Base-by-base conservation (phyloP, 1,140 invertebrate species). In the Halictus rubicundus region DNA sequence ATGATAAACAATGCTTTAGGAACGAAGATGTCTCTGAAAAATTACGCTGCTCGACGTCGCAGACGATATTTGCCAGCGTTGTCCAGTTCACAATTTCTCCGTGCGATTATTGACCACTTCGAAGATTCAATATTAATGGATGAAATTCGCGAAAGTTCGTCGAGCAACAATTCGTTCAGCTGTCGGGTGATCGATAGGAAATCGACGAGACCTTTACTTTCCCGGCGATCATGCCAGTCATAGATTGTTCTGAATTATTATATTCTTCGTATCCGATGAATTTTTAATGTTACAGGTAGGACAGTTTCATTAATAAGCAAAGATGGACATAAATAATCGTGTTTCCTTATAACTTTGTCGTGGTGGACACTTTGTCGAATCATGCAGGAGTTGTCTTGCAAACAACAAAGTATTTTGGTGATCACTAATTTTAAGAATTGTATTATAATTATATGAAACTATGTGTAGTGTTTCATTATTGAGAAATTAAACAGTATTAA, bases 151-250 rank as follows among this genome's bases (percentile, higher is more conserved):
- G 74, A 68, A 59, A 46, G 8, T 68, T 39, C 59, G 52, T 37
- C 52, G 16, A 21, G 37, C 14, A 23, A n/a, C 66, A 21, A 69
- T 77, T 69, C 42, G 65, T 77, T 77, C 65, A 52, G 60, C 32
- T 64, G 59, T 57, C 63, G 32, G 69, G 39, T 37, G 52, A 32
- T 63, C 27, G 27, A 19, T 59, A 49, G 1, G 42, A 59, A 59
- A 73, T 72, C 32, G 63, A 32, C 57, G n/a, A 57, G 57, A 61
- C 60, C 19, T 64, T 66, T n/a, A 9, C 54, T 57, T 57, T 57
- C 54, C 1, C 54, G 21, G 9, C 16, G 19, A 21, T 21, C 49
- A 21, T 46, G 21, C 19, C 49, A 54, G 19, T 54, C 49, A 54
- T 16, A 21, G 49, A 21, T 21, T 19, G 19, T 21, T 54, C 7